Evolutionary conservation across 2,888 invertebrate species (phyloP).

Genomic region (Hyppa rectilinea): DNA sequence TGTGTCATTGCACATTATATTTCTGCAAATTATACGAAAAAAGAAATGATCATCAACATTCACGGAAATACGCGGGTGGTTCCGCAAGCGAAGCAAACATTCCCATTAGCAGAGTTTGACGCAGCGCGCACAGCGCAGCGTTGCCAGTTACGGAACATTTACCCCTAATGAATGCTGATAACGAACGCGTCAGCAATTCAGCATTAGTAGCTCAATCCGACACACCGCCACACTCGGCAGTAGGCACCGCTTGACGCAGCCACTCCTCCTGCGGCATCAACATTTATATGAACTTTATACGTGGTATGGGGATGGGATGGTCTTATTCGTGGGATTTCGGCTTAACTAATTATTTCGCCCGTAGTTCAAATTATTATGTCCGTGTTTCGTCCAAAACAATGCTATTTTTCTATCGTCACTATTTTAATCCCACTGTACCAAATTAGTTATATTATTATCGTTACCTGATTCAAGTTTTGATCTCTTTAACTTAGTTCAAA

Average conservation of each 20-base stretch:
- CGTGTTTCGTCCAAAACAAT: constrained; percentile 54
- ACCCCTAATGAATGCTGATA: constrained; percentile 64
- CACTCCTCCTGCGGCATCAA: constrained; percentile 46
- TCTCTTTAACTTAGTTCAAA: constrained; percentile 87
- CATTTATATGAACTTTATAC: constrained; percentile 29
- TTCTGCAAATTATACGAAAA: neutral
- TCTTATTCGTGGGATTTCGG: constrained; percentile 79
- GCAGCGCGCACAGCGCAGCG: constrained; percentile 47
- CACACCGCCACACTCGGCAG: constrained; percentile 28
- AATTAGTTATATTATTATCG: constrained; percentile 73
- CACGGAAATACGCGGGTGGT: constrained; percentile 33
- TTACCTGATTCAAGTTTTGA: constrained; percentile 89
- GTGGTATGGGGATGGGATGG: constrained; percentile 73
- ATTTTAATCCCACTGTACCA: constrained; percentile 66
- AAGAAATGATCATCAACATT: neutral
- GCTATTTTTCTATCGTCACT: constrained; percentile 50
- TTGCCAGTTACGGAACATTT: constrained; percentile 66
- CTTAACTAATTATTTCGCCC: constrained; percentile 66
- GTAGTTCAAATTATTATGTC: constrained; percentile 64
- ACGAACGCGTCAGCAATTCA: constrained; percentile 58
- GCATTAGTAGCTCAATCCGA: constrained; percentile 46
- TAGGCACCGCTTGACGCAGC: constrained; percentile 30
- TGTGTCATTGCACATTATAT: constrained; percentile 3
- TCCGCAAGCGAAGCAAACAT: constrained; percentile 46
- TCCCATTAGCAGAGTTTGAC: constrained; percentile 54